Percentiles rank a stretch among this genome's conserved stretches.
Conservation (phyloP, 2,113 vertebrate genomes). For the Agapornis roseicollis region DNA sequence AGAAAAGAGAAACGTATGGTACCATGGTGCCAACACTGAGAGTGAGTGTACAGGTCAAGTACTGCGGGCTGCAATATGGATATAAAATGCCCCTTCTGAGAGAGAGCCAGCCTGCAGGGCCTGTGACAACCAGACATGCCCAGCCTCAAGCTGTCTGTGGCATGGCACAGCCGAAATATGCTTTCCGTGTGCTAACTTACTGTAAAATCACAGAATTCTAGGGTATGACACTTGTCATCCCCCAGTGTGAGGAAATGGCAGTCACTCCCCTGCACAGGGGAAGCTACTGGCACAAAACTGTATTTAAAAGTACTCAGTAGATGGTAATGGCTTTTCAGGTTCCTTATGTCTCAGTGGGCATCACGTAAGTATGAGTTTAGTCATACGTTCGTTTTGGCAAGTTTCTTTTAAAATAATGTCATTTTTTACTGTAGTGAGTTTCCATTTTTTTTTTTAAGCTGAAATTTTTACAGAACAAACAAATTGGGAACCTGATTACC, state of each 20-base stretch:
- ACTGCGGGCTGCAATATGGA: accelerated
- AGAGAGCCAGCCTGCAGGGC: neutral
- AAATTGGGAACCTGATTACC: neutral
- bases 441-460: neutral
- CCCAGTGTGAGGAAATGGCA: neutral
- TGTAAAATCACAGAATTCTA: neutral
- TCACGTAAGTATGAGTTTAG: neutral
- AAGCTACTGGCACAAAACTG: neutral
- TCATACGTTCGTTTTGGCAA: neutral
- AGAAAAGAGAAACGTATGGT: neutral
- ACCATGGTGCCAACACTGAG: accelerated
- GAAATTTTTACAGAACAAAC: neutral
- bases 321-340: neutral
- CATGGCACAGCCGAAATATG: neutral
- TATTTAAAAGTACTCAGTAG: neutral
- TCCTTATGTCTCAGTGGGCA: neutral
- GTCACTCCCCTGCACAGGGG: neutral
- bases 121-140: too few relatives aligned
- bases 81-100: neutral
- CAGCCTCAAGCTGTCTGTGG: too few relatives aligned
- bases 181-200: neutral
- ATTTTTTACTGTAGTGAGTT: neutral
- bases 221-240: neutral
- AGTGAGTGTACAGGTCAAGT: neutral
- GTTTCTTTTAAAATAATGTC: neutral